Percentiles rank a stretch among this genome's conserved stretches.
These are phyloP conservation scores for Pachypsylla venusta DNA, from an alignment of 1,140 invertebrate species.

Conservation along the genomic window DNA sequence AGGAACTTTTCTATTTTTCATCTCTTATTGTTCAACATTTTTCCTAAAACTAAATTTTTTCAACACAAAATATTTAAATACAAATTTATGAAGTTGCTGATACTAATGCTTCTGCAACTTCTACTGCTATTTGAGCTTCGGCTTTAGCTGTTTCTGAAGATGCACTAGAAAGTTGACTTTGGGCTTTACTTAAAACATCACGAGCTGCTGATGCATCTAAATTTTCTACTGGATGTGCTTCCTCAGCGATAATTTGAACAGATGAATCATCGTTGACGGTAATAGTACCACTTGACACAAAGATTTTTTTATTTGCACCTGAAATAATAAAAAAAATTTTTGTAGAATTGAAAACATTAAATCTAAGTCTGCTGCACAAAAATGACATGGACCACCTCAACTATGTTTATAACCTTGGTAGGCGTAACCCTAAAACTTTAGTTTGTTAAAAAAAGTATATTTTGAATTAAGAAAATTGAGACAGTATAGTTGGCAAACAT, in stretches of 20 bases:
- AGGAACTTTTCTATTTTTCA: background rate
- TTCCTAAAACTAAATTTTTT: constrained; percentile 1
- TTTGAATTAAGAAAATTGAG: no score
- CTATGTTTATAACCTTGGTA: no score
- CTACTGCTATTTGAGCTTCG: constrained; percentile 86
- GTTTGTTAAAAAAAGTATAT: no score
- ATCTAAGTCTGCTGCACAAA: no score
- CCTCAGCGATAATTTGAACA: constrained; percentile 95
- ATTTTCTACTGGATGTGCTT: constrained; percentile 76
- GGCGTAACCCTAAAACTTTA: no score
- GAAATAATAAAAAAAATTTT: background rate
- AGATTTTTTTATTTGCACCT: constrained; percentile 56
- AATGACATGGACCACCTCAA: no score
- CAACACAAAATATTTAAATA: background rate
- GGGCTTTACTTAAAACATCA: constrained; percentile 70
- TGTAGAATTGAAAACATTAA: no score
- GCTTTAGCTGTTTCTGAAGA: constrained; percentile 70
- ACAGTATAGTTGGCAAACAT: no score
- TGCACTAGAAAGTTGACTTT: constrained; percentile 64
- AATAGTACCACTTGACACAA: constrained; percentile 94
- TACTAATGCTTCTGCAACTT: constrained; percentile 84
- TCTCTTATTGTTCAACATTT: background rate
- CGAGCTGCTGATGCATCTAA: constrained; percentile 67
- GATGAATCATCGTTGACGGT: constrained; percentile 97
- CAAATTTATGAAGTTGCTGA: constrained; percentile 53